Conservation (phyloP, 2,888 invertebrate species). For the Eupithecia centaureata region DNA sequence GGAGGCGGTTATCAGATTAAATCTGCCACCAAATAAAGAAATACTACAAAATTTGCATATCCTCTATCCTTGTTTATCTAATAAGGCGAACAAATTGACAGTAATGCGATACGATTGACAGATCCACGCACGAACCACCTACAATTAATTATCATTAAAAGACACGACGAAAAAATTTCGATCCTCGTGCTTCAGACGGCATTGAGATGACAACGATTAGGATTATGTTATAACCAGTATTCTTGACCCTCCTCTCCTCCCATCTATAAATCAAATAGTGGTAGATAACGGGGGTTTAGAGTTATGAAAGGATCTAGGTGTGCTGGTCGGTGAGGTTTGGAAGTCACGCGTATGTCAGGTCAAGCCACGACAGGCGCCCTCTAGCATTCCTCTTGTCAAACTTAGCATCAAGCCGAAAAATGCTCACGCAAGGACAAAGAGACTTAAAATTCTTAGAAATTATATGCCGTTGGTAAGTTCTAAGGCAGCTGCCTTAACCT, state of each 20-base stretch:
- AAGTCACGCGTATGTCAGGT: conserved; percentile 72
- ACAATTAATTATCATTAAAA: conserved; percentile 79
- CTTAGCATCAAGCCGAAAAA: conserved; percentile 70
- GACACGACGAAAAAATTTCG: conserved; percentile 69
- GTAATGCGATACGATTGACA: conserved; percentile 76
- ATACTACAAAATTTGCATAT: conserved; percentile 29
- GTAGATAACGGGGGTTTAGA: conserved; percentile 44
- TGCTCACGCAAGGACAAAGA: conserved; percentile 65
- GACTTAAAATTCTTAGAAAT: conserved; percentile 51
- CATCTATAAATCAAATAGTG: conserved; percentile 31
- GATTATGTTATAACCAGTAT: conserved; percentile 68
- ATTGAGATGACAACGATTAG: conserved; percentile 80
- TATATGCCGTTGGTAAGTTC: conserved; percentile 28
- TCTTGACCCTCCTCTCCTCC: conserved; percentile 51
- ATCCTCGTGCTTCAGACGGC: conserved; percentile 77
- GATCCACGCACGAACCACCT: conserved; percentile 69
- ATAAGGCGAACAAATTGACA: conserved; percentile 66
- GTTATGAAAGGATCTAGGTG: conserved; percentile 53
- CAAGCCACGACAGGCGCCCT: conserved; percentile 74
- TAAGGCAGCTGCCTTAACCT: too few relatives aligned
- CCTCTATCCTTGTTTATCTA: conserved; percentile 46
- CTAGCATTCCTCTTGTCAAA: conserved; percentile 78
- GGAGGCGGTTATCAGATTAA: not conserved
- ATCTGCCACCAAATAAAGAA: conserved; percentile 17
- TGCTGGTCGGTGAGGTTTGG: conserved; percentile 54